These are phyloP conservation scores for Caenorhabditis panamensis DNA, from an alignment of 2,888 invertebrate genomes.

Conservation along the genomic window DNA sequence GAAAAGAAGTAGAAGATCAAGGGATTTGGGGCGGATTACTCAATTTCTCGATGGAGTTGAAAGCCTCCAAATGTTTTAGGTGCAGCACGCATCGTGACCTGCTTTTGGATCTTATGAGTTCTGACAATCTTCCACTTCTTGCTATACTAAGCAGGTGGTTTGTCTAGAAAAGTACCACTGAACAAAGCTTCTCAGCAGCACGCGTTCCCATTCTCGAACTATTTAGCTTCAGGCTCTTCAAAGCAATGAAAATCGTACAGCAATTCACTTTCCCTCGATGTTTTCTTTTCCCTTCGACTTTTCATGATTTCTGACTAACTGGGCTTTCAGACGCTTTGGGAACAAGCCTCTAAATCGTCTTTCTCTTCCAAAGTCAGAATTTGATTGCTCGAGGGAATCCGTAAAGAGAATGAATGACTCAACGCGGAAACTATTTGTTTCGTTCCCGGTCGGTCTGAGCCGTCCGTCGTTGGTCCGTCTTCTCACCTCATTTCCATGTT, in stretches of 20 bases:
- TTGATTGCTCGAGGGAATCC: constrained; percentile 47
- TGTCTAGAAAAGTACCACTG: too few relatives aligned
- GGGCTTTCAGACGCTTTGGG: background rate
- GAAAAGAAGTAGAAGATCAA: background rate
- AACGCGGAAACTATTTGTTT: background rate
- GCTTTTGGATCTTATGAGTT: too few relatives aligned
- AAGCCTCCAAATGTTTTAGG: background rate
- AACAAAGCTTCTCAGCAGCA: too few relatives aligned
- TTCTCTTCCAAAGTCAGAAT: constrained; percentile 16
- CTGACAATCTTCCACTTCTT: too few relatives aligned
- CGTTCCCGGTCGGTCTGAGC: too few relatives aligned
- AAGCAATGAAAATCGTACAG: background rate
- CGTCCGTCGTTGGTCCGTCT: background rate
- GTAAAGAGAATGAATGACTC: background rate
- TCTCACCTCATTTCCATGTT: constrained; percentile 27
- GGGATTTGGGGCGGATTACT: background rate
- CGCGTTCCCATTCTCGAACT: too few relatives aligned
- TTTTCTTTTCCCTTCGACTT: background rate
- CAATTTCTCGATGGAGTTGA: background rate
- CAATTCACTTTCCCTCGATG: background rate
- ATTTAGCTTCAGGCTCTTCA: too few relatives aligned
- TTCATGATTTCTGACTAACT: constrained; percentile 1
- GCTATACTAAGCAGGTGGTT: too few relatives aligned
- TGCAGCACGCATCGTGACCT: too few relatives aligned
- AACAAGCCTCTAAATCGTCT: background rate